These are phyloP conservation scores for Pseudochaenichthys georgianus DNA, from an alignment of 2,797 vertebrate species.

Conservation along the genomic window DNA sequence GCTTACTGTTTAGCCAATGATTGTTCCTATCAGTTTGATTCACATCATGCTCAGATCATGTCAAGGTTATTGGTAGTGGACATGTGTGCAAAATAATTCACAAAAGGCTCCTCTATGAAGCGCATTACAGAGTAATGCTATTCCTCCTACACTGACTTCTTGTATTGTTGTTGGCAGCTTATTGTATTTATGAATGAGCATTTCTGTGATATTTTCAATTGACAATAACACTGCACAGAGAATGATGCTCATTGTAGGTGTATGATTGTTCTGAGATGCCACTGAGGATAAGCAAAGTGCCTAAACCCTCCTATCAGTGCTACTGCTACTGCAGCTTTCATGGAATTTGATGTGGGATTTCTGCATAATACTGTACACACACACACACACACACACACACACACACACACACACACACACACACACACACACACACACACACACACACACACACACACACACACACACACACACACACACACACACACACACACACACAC, in stretches of 20 bases:
- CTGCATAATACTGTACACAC: conserved; percentile 16
- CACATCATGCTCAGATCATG: conserved; percentile 33
- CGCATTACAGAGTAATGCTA: conserved; percentile 30
- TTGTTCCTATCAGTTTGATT: conserved; percentile 6
- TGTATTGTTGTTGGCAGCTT: conserved; percentile 26
- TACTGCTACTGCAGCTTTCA: conserved; percentile 32
- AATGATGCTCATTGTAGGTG: conserved; percentile 49
- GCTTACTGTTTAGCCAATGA: neutral
- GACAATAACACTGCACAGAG: conserved; percentile 42
- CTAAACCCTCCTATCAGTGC: conserved; percentile 26
- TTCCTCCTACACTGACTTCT: conserved; percentile 54
- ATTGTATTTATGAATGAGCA: conserved; percentile 66
- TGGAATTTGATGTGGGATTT: conserved; percentile 49
- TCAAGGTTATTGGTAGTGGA: conserved; percentile 10
- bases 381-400: neutral
- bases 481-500: too few relatives aligned
- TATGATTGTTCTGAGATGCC: conserved; percentile 44
- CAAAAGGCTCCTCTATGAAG: conserved; percentile 41
- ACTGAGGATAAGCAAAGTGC: conserved; percentile 23
- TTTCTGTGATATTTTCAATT: conserved; percentile 62
- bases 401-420: neutral
- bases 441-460: too few relatives aligned
- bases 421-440: neutral
- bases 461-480: too few relatives aligned
- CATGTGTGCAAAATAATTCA: conserved; percentile 48